Base-by-base conservation (phyloP, 2,888 invertebrate species). In the Drosophila fulvimacula region DNA sequence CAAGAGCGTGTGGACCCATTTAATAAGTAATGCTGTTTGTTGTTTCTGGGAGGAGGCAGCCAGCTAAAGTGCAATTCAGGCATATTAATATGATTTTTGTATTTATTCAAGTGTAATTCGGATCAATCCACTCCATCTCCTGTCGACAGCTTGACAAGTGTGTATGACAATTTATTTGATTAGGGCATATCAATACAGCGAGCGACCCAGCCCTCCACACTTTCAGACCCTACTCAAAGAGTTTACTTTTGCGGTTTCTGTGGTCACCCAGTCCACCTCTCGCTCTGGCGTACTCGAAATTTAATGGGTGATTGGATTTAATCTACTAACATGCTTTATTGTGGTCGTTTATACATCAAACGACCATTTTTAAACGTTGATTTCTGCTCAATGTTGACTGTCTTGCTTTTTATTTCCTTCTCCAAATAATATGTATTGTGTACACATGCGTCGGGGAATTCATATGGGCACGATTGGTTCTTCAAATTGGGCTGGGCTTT, bases 251-350 rank as follows among this genome's bases (percentile, higher is more conserved):
- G 81, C 42, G 84, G 81, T 81, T 75, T 46, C 52, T 69, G 77
- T 41, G 82, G 82, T 66, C 58, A 17, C 9, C 27, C 39, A n/a
- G 24, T 6, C 15, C 11, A 7, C 24, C 13, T 21, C 9, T 11
- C 30, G 11, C 13, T 32, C 11, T n/a, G 42, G 15, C 17, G 42
- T 61, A 69, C 72, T 69, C 57, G 65, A 82, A 69, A 82, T 71
- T 75, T 67, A 85, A 85, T 88, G 79, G 78, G 79, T 74, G 78
- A 71, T 77, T 81, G 69, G 65, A 71, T 69, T 81, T 79, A 82
- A 82, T 83, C 85, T 73, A 85, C 75, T 82, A 82, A 79, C 72
- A 71, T 59, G 69, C 68, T 82, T 83, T 68, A 72, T 77, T 83
- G 79, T 85, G 88, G 82, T 84, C 55, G 38, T 55, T 57, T 57